Evolutionary conservation across 2,888 invertebrate genomes (phyloP), one percentile per base, ranked within the genome.

Genomic region (Folsomia manolachei): DNA sequence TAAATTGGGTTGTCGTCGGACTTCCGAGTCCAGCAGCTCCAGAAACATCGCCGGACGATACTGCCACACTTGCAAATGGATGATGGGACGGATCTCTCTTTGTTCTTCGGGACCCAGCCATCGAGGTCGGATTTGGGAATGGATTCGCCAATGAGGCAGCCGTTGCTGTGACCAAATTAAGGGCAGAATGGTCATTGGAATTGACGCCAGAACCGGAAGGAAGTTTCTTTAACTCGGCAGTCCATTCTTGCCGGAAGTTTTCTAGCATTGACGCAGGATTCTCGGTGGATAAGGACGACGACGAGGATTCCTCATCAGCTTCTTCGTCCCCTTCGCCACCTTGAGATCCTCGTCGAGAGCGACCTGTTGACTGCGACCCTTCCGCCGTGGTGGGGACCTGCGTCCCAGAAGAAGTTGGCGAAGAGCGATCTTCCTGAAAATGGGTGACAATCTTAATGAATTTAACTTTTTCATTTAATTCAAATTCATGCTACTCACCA

Each of bases 241-340:
- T 69, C 80, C 80, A 80, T 66, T 79, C 66, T 69, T 72, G 60
- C n/a, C 80, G 73, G 68, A 80, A 80, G 27, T 71, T 75, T 26
- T 78, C 76, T 64, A 80, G 62, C 18, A 74, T 77, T 39, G 72
- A 51, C n/a, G 64, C 64, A 4, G 68, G 27, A 9, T 52, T 26
- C 21, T 24, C 65, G 1, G 63, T 53, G 11, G 11, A 4, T 14
- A 61, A 1, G 18, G 66, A 56, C 19, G 75, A 78, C 19, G 76
- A 78, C 21, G 76, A 76, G 52, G 77, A 75, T n/a, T 73, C 74
- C 21, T 75, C 75, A 39, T 76, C 76, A 9, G 78, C 76, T 7
- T 79, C 78, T 1, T 73, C 71, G n/a, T 77, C 77, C 21, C 75
- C 78, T 19, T 73, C 78, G 23, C 71, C 72, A 14, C 73, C 79